Evolutionary conservation across 1,140 invertebrate species (phyloP).

Genomic region (Adelges cooleyi): DNA sequence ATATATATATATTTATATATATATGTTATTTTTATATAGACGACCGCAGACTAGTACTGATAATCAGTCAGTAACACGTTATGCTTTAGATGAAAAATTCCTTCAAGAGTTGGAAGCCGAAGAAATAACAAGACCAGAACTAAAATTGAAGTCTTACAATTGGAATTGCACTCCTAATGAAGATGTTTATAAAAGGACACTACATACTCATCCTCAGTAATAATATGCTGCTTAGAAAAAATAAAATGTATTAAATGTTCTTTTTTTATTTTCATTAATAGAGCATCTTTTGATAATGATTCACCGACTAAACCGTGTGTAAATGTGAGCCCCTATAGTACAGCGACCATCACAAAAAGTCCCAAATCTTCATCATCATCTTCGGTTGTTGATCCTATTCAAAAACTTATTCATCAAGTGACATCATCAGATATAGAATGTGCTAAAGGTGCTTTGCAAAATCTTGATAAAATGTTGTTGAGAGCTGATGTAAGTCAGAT

Average conservation of each 20-base stretch:
- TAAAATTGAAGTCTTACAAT: slow-evolving; percentile 21
- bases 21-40: neutral
- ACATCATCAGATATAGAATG: neutral
- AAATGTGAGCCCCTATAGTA: slow-evolving; percentile 21
- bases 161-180: neutral
- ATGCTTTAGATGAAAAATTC: slow-evolving; percentile 13
- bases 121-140: slow-evolving; percentile 11
- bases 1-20: no score
- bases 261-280: neutral
- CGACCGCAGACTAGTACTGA: neutral
- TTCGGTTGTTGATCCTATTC: neutral
- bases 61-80: slow-evolving; percentile 7
- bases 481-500: slow-evolving; percentile 12
- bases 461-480: slow-evolving; percentile 15
- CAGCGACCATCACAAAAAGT: slow-evolving; percentile 23
- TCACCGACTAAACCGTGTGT: slow-evolving; percentile 10
- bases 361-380: neutral
- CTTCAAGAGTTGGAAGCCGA: slow-evolving; percentile 19
- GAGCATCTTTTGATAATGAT: neutral
- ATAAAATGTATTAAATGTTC: neutral
- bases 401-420: slow-evolving; percentile 14
- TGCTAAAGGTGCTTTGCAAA: slow-evolving; percentile 6
- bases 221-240: no score
- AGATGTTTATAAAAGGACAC: neutral
- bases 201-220: slow-evolving; percentile 6